Base-by-base conservation (phyloP, 1,140 invertebrate species). In the Meloidogyne floridensis region DNA sequence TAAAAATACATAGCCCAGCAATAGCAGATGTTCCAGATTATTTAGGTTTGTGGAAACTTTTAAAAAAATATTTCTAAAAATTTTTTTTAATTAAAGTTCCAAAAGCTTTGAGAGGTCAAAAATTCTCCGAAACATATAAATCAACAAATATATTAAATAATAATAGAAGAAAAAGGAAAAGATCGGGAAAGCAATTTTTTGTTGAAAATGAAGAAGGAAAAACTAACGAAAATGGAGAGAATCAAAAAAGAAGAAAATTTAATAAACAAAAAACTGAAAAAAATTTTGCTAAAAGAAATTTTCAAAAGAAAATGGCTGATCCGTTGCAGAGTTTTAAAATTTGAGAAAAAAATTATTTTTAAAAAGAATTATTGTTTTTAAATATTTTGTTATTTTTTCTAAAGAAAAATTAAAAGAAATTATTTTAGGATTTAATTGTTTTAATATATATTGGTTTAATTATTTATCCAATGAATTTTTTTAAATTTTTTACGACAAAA, bases 21-120 rank as follows among this genome's bases (percentile, higher is more conserved):
- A 91, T 99, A 72, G 93, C 94, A 83, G 93, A 98, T 90, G 94
- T 99, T 3, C 96, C 97, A 0, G 95, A 97, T 59, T 99, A 98
- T 90, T 94, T 98, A 85, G 92, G 91, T 65, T 32, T 32, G 32
- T 74, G 18, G 81, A 77, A 20, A 84, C 15, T 84, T 72, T 7
- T 47, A 51, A 47, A 18, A 5, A 79, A 18, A 59, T 13, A 32
- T 42, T 65, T 65, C 4, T 8, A 83, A n/a, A 7, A 65, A n/a
- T 77, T 77, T 73, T 54, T 87, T 74, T 54, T 43, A 32, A 32
- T 32, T 32, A 69, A 76, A 87, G 86, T 87, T 70, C 87, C 87
- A 20, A 88, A 87, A 77, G 75, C 88, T 2, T 72, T 88, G 20
- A 79, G 88, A 53, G 87, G 87, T 65, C 84, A 79, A 70, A 81